phyloP scores from a whole-genome alignment of 2,113 vertebrate species.

The Haemorhous mexicanus region DNA sequence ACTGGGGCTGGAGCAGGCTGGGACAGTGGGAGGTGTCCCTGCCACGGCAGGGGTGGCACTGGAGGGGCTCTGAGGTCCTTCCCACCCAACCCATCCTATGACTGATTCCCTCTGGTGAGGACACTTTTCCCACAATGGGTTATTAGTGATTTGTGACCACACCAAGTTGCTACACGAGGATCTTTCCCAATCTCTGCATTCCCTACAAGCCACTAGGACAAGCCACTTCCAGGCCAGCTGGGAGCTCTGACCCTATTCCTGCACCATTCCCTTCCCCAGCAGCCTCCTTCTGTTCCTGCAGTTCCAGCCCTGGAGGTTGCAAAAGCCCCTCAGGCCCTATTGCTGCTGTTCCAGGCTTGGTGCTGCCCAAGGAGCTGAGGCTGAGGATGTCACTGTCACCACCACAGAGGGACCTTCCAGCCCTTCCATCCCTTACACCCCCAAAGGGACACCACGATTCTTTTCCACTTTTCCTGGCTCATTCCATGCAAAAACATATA shows the following conservation, averaged over 20 bases:
- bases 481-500: neutral
- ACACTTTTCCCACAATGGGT: neutral
- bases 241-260: neutral
- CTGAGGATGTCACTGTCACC: neutral
- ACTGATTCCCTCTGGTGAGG: neutral
- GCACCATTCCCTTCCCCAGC: neutral
- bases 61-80: accelerated
- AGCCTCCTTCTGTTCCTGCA: neutral
- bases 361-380: neutral
- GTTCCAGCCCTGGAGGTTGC: neutral
- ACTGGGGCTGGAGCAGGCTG: neutral
- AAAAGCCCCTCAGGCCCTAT: accelerated
- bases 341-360: neutral
- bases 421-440: neutral
- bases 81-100: accelerated
- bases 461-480: neutral
- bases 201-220: neutral
- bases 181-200: neutral
- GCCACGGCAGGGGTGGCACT: neutral
- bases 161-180: neutral
- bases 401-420: neutral
- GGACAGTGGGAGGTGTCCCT: neutral
- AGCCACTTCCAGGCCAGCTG: neutral
- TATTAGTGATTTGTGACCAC: neutral
- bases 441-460: accelerated